Base-by-base conservation (phyloP, 2,888 invertebrate species). In the Eupithecia vulgata region DNA sequence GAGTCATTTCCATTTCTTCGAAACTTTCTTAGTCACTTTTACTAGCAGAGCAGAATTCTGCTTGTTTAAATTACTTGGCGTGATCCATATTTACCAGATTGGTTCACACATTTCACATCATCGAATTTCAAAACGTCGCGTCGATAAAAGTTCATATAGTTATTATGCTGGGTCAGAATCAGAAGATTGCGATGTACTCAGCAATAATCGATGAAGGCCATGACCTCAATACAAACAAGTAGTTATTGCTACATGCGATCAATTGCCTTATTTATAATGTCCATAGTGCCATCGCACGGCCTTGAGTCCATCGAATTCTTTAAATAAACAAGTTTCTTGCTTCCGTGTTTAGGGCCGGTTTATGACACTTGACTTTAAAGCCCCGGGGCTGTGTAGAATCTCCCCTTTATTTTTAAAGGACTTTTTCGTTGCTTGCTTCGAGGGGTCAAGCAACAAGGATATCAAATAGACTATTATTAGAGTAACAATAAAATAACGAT, bases 221-320 rank as follows among this genome's bases (percentile, higher is more conserved):
- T 82, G 82, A 80, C 73, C 80, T 75, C 78, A 83, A 84, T 82
- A 82, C 73, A 73, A 75, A 81, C 79, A 57, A 57, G 57, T 57
- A 71, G 67, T 70, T 66, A 78, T 68, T 72, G 73, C 70, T 70
- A 62, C 30, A 68, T 74, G 69, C 71, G 71, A 75, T 74, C 73
- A 74, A 77, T 79, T 76, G 77, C 65, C 71, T 70, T 68, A 69
- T 74, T 71, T 62, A 70, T 59, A 66, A 21, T n/a, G 67, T 62
- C 21, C 21, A 71, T 68, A 48, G 57, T 75, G 66, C 67, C 75
- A 74, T 70, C 70, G 35, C 30, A 34, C 57, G 42, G 62, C 75
- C 75, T 72, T 75, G 72, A 72, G 57, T 57, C 17, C 34, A 67
- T 75, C 67, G 21, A 52, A 67, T 72, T 67, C 42, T 15, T 68